These are phyloP conservation scores for Machimus atricapillus DNA, from an alignment of 2,888 invertebrate genomes.

Conservation along the genomic window DNA sequence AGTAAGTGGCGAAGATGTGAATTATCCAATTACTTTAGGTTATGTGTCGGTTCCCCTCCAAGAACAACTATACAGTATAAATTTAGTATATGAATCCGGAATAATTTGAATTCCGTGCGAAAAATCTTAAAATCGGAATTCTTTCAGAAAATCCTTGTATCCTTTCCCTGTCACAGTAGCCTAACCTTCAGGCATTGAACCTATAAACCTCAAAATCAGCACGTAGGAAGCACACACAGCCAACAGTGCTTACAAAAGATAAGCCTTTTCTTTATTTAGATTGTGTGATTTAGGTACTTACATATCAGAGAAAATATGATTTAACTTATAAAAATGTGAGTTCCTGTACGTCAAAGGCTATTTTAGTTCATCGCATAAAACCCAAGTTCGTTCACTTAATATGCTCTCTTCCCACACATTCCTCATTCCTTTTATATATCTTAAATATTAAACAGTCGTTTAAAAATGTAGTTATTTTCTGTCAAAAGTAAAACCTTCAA, in stretches of 20 bases:
- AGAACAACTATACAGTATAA: neutral
- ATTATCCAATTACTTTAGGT: neutral
- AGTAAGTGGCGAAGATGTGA: neutral
- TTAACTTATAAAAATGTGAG: too few species aligned
- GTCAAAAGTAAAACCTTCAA: neutral
- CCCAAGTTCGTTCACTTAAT: neutral
- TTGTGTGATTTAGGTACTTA: too few species aligned
- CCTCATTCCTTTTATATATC: neutral
- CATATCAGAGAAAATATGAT: too few species aligned
- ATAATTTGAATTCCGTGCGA: neutral
- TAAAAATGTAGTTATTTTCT: neutral
- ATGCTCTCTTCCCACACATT: neutral
- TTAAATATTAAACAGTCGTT: neutral
- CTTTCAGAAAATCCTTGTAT: neutral
- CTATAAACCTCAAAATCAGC: too few species aligned
- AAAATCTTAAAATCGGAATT: neutral
- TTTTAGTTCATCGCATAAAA: neutral
- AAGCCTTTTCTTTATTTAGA: too few species aligned
- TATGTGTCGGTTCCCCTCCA: neutral
- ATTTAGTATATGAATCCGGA: neutral
- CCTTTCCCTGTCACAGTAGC: too few species aligned
- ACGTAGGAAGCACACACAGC: too few species aligned
- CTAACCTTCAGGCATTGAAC: too few species aligned
- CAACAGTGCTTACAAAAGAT: too few species aligned
- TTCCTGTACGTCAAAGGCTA: too few species aligned